Conservation (phyloP, 2,113 vertebrate species). For the Mystacornis crossleyi region DNA sequence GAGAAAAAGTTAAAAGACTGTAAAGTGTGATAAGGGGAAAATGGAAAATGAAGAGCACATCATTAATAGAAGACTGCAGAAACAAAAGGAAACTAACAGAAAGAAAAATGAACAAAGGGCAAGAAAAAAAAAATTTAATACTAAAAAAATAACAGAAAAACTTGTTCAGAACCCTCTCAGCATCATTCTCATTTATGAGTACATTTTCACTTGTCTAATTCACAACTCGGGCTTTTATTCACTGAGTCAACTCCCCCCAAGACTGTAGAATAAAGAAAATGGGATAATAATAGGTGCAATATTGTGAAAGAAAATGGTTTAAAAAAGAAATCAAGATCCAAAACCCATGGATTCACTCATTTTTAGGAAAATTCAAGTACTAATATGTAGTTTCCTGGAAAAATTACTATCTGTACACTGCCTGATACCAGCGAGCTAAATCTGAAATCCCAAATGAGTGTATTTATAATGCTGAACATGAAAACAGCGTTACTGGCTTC, state of each 20-base stretch:
- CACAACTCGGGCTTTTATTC: background rate
- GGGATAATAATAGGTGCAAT: background rate
- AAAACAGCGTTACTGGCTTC: background rate
- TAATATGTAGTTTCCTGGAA: background rate
- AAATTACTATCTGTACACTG: background rate
- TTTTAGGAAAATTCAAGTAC: background rate
- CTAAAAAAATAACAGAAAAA: slow-evolving; percentile 9
- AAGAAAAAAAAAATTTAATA: background rate
- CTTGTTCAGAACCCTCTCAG: background rate
- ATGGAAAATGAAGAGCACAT: background rate
- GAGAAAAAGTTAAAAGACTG: background rate
- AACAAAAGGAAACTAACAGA: background rate
- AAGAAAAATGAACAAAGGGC: background rate
- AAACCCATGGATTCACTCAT: background rate
- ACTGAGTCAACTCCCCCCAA: background rate
- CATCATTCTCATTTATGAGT: background rate
- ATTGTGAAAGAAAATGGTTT: background rate
- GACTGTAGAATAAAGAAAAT: background rate
- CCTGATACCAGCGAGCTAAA: background rate
- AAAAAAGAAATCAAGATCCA: background rate
- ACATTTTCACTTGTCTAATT: background rate
- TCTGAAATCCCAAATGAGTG: background rate
- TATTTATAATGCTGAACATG: background rate
- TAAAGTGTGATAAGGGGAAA: background rate
- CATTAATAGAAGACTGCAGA: background rate